Percentiles rank a stretch among this genome's conserved stretches.
These are phyloP conservation scores for Drosophila mettleri DNA, from an alignment of 2,888 invertebrate genomes.

Conservation along the genomic window DNA sequence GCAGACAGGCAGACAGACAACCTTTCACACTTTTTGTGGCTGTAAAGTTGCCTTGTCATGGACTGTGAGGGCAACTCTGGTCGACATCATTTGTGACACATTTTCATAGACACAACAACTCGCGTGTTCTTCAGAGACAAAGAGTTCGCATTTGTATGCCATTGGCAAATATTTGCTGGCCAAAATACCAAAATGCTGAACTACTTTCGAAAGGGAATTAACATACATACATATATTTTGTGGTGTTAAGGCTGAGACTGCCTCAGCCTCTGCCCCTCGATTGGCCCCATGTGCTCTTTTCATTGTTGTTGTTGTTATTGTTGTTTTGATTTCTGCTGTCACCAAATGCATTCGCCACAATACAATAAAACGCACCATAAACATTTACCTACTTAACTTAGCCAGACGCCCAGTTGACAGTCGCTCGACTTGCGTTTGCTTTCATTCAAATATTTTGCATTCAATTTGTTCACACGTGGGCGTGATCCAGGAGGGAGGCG, in stretches of 20 bases:
- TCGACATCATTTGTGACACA: constrained; percentile 63
- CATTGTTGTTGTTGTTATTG: background rate
- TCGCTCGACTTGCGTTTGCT: constrained; percentile 35
- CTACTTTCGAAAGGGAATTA: constrained; percentile 71
- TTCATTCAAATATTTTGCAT: constrained; percentile 70
- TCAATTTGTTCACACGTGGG: constrained; percentile 22
- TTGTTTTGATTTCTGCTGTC: constrained; percentile 51
- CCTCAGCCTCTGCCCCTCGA: background rate
- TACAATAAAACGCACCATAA: constrained; percentile 55
- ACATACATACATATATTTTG: constrained; percentile 65
- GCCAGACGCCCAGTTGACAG: constrained; percentile 2
- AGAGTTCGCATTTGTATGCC: constrained; percentile 71
- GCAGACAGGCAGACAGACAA: too few relatives aligned
- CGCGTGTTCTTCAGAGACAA: constrained; percentile 49
- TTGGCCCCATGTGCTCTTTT: constrained; percentile 29
- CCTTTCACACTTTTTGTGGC: constrained; percentile 66
- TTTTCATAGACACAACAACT: constrained; percentile 57
- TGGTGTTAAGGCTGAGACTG: constrained; percentile 1
- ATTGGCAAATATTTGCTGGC: constrained; percentile 58
- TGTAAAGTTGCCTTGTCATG: constrained; percentile 65
- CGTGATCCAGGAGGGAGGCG: background rate
- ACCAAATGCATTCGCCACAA: constrained; percentile 54
- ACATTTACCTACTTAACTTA: constrained; percentile 64
- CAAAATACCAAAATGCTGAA: constrained; percentile 62
- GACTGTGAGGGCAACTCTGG: constrained; percentile 41